These are phyloP conservation scores for Arremon brunneinucha DNA, from an alignment of 2,797 vertebrate species.

Conservation along the genomic window DNA sequence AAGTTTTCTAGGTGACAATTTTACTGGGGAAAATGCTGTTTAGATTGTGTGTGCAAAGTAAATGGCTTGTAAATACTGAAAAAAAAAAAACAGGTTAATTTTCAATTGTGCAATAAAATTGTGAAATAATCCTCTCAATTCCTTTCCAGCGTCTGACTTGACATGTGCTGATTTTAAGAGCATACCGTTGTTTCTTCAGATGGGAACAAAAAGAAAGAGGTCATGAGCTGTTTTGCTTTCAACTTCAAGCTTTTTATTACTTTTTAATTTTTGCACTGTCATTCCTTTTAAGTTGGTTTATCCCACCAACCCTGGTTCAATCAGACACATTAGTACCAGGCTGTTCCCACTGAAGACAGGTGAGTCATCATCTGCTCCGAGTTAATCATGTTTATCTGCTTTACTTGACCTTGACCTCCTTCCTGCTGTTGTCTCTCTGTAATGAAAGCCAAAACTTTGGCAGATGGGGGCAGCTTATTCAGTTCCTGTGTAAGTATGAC, in stretches of 20 bases:
- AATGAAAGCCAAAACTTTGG: background rate
- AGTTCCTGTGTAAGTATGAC: background rate
- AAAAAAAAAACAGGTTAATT: constrained; percentile 1
- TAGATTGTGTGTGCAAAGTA: constrained; percentile 22
- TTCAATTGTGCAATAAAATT: constrained; percentile 71
- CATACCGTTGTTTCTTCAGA: background rate
- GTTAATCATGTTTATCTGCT: background rate
- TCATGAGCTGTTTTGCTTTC: background rate
- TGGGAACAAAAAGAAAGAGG: background rate
- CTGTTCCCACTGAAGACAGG: background rate
- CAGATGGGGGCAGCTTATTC: background rate
- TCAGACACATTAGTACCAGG: background rate
- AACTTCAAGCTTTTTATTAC: background rate
- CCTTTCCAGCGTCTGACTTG: background rate
- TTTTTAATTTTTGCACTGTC: background rate
- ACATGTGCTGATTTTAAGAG: background rate
- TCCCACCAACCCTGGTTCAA: background rate
- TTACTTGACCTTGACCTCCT: background rate
- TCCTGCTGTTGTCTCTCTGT: background rate
- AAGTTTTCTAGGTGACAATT: constrained; percentile 38
- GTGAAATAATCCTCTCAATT: constrained; percentile 61
- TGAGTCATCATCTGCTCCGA: background rate
- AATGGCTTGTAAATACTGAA: constrained; percentile 57
- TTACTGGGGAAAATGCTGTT: background rate
- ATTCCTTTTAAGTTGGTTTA: background rate